Evolutionary conservation across 2,888 invertebrate species (phyloP).

Genomic region (Rhagonycha fulva): DNA sequence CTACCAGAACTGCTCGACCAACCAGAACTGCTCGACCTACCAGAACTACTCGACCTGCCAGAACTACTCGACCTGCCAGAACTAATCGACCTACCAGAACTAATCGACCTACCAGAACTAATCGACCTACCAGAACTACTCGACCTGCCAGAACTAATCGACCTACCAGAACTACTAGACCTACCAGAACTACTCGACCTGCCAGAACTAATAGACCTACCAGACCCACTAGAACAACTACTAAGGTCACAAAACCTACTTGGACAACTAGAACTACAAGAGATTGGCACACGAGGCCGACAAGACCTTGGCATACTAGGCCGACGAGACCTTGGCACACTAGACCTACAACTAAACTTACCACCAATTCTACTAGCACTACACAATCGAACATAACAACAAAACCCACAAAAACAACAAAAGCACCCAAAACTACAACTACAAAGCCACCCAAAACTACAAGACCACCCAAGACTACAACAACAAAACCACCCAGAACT

Average conservation of each 20-base stretch:
- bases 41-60: neutral
- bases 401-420: neutral
- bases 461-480: neutral
- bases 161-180: neutral
- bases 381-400: neutral
- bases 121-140: neutral
- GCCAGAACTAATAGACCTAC: neutral
- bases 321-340: neutral
- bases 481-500: neutral
- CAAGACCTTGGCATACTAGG: neutral
- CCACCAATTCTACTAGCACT: neutral
- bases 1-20: neutral
- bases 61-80: neutral
- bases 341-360: neutral
- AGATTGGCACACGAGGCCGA: neutral
- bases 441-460: neutral
- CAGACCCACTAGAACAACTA: neutral
- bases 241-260: neutral
- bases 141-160: neutral
- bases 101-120: neutral
- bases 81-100: neutral
- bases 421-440: neutral
- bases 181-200: neutral
- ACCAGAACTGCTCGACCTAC: conserved; percentile 2
- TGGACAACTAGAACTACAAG: neutral